These are phyloP conservation scores for Mormyrops boulengeri DNA, from an alignment of 2,797 vertebrate species.

Conservation along the genomic window DNA sequence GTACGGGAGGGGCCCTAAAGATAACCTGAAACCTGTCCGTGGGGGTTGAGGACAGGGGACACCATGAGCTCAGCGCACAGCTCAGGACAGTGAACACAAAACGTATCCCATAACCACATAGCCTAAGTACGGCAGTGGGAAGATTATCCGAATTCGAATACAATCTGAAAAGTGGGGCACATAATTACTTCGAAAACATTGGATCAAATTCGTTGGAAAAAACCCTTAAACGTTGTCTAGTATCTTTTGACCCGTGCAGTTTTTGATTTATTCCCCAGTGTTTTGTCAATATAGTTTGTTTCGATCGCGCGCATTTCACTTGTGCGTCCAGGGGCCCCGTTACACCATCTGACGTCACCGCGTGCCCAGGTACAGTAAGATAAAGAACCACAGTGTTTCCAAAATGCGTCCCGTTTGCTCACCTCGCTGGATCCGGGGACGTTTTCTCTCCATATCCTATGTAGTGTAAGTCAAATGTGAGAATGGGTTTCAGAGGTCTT, in stretches of 20 bases:
- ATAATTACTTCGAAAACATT: too few species aligned
- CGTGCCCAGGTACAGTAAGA: background rate
- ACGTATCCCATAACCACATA: background rate
- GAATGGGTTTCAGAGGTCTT: background rate
- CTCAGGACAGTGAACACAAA: background rate
- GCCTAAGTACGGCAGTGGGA: background rate
- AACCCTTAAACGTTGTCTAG: background rate
- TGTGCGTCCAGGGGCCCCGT: background rate
- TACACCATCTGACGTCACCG: background rate
- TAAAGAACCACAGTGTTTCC: background rate
- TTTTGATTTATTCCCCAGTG: background rate
- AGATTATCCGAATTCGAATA: background rate
- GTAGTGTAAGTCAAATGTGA: background rate
- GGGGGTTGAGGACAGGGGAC: background rate
- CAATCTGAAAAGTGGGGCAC: background rate
- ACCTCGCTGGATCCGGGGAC: background rate
- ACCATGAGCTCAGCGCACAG: background rate
- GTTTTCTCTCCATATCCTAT: background rate
- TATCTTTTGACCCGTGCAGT: background rate
- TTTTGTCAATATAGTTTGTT: background rate
- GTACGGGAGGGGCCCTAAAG: background rate
- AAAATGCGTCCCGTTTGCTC: background rate
- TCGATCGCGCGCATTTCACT: background rate
- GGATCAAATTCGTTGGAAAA: too few species aligned
- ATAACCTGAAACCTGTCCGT: background rate